Conservation (phyloP, 2,888 invertebrate genomes). For the Gandaritis pyraliata region DNA sequence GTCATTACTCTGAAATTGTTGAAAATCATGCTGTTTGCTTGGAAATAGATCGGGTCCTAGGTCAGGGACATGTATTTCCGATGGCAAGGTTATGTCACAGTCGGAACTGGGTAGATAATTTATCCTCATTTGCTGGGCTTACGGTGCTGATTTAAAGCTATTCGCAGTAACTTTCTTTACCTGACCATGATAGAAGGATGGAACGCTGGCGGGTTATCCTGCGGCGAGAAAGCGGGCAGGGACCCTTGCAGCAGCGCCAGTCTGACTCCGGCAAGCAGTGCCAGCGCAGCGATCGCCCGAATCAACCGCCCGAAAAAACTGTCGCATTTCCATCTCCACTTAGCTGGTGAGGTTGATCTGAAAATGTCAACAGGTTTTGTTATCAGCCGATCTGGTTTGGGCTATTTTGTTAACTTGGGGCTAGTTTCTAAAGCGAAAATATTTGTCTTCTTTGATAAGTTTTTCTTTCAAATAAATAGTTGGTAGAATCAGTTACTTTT, state of each 20-base stretch:
- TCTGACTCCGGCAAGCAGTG: constrained; percentile 20
- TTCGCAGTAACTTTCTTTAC: constrained; percentile 1
- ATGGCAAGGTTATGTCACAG: background rate
- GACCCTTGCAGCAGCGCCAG: constrained; percentile 30
- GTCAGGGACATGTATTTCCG: no score
- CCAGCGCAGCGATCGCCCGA: constrained; percentile 81
- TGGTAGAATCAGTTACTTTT: no score
- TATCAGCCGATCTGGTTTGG: background rate
- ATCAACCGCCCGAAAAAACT: constrained; percentile 85
- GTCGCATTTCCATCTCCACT: constrained; percentile 80
- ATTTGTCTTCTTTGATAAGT: no score
- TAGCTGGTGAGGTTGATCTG: constrained; percentile 61
- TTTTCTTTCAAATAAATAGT: no score
- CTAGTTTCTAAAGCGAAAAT: background rate
- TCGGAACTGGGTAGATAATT: no score
- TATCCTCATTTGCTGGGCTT: no score
- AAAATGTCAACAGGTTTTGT: constrained; percentile 29
- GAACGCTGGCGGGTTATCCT: constrained; percentile 29
- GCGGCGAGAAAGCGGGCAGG: constrained; percentile 26
- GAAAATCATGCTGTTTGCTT: background rate
- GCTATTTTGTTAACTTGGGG: background rate
- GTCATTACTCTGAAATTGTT: constrained; percentile 87
- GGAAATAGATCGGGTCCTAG: background rate
- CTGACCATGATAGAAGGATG: constrained; percentile 26
- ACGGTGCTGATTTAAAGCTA: no score